These are phyloP conservation scores for Dromas ardeola DNA, from an alignment of 2,113 vertebrate species.

Conservation along the genomic window DNA sequence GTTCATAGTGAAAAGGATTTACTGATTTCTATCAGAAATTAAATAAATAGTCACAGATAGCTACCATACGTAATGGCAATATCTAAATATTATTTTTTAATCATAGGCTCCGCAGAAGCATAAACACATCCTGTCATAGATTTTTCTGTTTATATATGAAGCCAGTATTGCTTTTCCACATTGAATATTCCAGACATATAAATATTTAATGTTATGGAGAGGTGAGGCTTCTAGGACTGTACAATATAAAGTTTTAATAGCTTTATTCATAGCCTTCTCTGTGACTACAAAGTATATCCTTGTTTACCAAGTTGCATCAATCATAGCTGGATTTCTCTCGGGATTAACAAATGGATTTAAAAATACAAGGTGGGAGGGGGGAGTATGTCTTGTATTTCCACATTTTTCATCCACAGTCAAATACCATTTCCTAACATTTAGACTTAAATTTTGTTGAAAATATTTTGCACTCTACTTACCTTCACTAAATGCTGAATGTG, in stretches of 20 bases:
- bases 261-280: conserved; percentile 11
- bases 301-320: conserved; percentile 5
- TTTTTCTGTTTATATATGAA: background rate
- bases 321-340: background rate
- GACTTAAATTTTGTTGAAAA: background rate
- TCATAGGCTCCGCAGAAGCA: background rate
- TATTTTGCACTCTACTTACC: background rate
- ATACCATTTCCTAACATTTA: background rate
- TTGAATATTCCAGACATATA: conserved; percentile 8
- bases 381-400: background rate
- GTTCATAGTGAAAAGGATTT: background rate
- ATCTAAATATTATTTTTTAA: background rate
- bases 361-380: background rate
- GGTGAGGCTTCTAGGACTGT: background rate
- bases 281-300: background rate
- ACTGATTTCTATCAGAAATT: background rate
- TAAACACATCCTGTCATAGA: background rate
- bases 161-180: background rate
- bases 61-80: background rate
- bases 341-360: conserved; percentile 9
- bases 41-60: background rate
- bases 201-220: conserved; percentile 44
- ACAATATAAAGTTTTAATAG: background rate
- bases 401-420: background rate
- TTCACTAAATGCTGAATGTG: background rate